Conservation (phyloP, 2,113 vertebrate genomes). For the Microcebus lehilahytsara region DNA sequence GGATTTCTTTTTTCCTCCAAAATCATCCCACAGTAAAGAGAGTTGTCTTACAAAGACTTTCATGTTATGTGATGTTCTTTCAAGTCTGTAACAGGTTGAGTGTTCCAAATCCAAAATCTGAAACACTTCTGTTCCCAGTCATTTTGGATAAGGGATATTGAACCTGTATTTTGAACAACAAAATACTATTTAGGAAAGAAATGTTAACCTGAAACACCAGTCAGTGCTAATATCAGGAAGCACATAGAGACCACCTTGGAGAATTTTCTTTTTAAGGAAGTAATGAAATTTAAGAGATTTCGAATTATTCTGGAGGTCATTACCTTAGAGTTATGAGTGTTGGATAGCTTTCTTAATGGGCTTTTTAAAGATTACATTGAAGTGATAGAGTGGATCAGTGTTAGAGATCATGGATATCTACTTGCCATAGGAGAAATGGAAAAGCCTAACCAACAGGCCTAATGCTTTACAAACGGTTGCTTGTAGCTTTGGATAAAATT, state of each 20-base stretch:
- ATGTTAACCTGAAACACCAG: not conserved
- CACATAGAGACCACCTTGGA: not conserved
- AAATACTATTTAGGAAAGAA: not conserved
- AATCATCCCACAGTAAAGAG: not conserved
- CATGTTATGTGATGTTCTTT: not conserved
- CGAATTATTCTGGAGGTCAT: not conserved
- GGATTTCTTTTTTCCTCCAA: too few relatives aligned
- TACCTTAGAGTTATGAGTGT: not conserved
- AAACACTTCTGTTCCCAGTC: not conserved
- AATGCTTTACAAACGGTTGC: not conserved
- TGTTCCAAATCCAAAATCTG: not conserved
- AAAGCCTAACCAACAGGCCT: not conserved
- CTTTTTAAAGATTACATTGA: not conserved
- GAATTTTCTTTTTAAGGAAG: conserved; percentile 6
- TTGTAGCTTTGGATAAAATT: not conserved
- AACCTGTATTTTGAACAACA: not conserved
- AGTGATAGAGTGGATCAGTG: not conserved
- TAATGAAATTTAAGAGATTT: not conserved
- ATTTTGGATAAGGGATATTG: not conserved
- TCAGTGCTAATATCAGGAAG: not conserved
- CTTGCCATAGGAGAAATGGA: not conserved
- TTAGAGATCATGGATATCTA: not conserved
- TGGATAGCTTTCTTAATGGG: not conserved
- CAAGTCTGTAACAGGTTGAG: not conserved
- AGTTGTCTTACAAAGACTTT: not conserved